phyloP scores from a whole-genome alignment of 1,140 invertebrate species.

The Lepidurus couesii region DNA sequence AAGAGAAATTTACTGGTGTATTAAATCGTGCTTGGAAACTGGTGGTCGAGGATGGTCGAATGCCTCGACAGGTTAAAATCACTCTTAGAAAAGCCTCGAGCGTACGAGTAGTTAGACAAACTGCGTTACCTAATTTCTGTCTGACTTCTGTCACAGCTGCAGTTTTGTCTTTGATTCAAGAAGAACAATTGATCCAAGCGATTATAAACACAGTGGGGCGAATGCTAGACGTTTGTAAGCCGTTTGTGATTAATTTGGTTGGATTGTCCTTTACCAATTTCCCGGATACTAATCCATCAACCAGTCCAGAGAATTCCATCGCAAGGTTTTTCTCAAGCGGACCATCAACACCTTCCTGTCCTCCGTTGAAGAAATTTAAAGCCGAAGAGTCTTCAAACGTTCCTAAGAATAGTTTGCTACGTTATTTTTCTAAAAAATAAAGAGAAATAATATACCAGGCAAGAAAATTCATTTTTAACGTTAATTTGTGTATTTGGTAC shows the following conservation, averaged over 20 bases:
- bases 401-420: conserved; percentile 52
- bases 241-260: conserved; percentile 68
- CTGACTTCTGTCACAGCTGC: conserved; percentile 38
- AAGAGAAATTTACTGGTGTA: conserved; percentile 58
- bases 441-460: too few species aligned
- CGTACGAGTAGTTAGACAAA: conserved; percentile 61
- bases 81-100: conserved; percentile 65
- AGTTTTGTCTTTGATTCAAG: conserved; percentile 44
- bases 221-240: conserved; percentile 61
- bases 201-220: conserved; percentile 68
- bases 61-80: conserved; percentile 64
- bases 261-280: conserved; percentile 73
- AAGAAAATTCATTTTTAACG: background rate
- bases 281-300: conserved; percentile 54
- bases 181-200: conserved; percentile 59
- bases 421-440: background rate
- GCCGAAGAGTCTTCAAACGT: conserved; percentile 61
- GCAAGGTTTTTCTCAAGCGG: conserved; percentile 37
- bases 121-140: conserved; percentile 49
- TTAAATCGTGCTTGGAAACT: conserved; percentile 61
- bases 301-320: conserved; percentile 54
- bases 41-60: conserved; percentile 65
- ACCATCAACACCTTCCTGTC: conserved; percentile 37
- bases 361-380: conserved; percentile 47
- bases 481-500: conserved; percentile 13